Base-by-base conservation (phyloP, 2,113 vertebrate genomes). In the Columbina picui region DNA sequence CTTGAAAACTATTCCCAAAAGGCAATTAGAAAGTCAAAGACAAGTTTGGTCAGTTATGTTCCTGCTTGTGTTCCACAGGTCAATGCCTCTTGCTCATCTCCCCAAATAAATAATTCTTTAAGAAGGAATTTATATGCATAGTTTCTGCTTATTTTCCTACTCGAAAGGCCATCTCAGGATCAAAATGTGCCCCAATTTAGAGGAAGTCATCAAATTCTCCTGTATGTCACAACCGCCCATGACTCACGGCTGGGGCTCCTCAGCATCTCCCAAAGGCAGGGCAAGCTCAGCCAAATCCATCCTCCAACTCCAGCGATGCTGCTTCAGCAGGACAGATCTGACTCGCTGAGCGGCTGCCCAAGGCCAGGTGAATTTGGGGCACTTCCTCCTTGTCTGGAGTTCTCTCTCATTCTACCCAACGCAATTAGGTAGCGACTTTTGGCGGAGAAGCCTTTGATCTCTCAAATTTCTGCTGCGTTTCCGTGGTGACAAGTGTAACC, bases 381-480 rank as follows among this genome's bases (percentile, higher is more conserved):
- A 14, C 71, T 79, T 92, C 55, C 53, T 94, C 84, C 90, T 86
- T 1, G 0, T 69, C 74, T 10, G 7, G 68, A 39, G 69, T 16
- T 86, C 59, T 52, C 56, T 76, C 38, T 49, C 52, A 36, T 74
- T 71, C 77, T 84, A 61, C 82, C 56, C 50, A 50, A 70, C 3
- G 14, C 64, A 56, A 27, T 45, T 10, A 71, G 86, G 90, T 53
- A 95, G 93, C 76, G 92, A 89, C 73, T 81, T 76, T 22, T 27
- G 61, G 81, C 38, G 76, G 65, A 65, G 71, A 89, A 69, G 71
- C 27, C 87, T 98, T 97, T 97, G 95, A 97, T 96, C 84, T 92
- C 83, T 64, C 52, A 90, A 83, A 89, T 63, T 89, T 84, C 92
- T 93, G 90, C 83, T 47, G 43, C 2, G 64, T 96, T 95, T 87